A percentile compares a stretch with the other conserved stretches of the same genome.
phyloP scores from a whole-genome alignment of 2,888 invertebrate genomes.

The Tupiocoris notatus region DNA sequence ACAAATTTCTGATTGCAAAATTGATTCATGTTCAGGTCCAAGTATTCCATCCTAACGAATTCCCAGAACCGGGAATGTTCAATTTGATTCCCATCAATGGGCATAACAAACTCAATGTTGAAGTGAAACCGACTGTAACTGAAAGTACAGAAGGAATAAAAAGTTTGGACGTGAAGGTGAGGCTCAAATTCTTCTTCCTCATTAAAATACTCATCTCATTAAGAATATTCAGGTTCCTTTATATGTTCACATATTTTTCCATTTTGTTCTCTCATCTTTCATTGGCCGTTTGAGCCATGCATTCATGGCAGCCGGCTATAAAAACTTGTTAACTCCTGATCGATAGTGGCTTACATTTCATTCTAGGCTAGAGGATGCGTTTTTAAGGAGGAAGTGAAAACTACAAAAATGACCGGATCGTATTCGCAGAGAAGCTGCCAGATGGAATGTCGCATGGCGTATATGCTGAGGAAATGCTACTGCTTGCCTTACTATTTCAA shows the following conservation, averaged over 20 bases:
- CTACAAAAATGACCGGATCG: constrained; percentile 41
- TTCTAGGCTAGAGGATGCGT: constrained; percentile 49
- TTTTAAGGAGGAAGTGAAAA: constrained; percentile 49
- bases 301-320: too few species aligned
- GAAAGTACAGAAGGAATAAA: constrained; percentile 49
- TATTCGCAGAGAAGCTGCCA: constrained; percentile 51
- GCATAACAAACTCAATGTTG: constrained; percentile 48
- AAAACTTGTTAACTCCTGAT: too few species aligned
- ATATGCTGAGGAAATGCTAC: constrained; percentile 49
- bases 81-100: constrained; percentile 47
- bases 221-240: too few species aligned
- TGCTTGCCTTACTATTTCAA: constrained; percentile 51
- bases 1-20: background rate
- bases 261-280: too few species aligned
- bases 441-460: constrained; percentile 50
- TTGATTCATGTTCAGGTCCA: constrained; percentile 47
- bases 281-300: too few species aligned
- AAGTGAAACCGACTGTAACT: constrained; percentile 50
- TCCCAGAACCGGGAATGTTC: constrained; percentile 51
- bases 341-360: too few species aligned
- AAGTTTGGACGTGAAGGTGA: constrained; percentile 41
- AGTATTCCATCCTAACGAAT: constrained; percentile 50
- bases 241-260: too few species aligned
- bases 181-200: background rate
- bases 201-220: too few species aligned